Percentiles rank a stretch among this genome's conserved stretches.
These are phyloP conservation scores for Bujurquina vittata DNA, from an alignment of 2,113 vertebrate genomes.

Conservation along the genomic window DNA sequence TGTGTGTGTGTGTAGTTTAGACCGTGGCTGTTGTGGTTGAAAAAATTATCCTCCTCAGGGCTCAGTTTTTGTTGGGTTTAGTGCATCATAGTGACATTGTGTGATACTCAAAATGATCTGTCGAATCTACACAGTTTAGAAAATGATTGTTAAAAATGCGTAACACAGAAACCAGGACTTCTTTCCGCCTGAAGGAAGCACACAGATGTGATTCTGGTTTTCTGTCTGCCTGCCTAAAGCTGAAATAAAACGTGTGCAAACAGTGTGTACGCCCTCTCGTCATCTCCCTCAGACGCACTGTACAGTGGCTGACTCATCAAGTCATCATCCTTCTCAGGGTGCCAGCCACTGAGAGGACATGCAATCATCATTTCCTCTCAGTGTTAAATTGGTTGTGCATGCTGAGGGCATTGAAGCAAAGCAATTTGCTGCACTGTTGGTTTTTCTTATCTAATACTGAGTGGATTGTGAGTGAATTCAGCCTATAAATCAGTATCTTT, in stretches of 20 bases:
- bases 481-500: background rate
- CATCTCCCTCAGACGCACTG: background rate
- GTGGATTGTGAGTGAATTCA: background rate
- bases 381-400: conserved; percentile 37
- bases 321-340: background rate
- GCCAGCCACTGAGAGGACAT: background rate
- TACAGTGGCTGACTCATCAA: conserved; percentile 7
- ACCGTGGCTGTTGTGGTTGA: conserved; percentile 23
- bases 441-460: background rate
- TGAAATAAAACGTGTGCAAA: conserved; percentile 9
- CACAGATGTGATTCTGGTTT: background rate
- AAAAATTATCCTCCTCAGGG: conserved; percentile 18
- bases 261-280: background rate
- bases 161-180: background rate
- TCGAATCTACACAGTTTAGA: background rate
- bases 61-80: conserved; percentile 12
- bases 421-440: background rate
- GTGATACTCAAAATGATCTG: background rate
- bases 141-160: background rate
- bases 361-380: conserved; percentile 11
- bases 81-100: background rate
- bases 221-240: background rate
- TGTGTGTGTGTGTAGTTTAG: background rate
- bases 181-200: background rate
- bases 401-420: background rate